phyloP scores from a whole-genome alignment of 2,888 invertebrate genomes.

The Acanthosepion esculentum region DNA sequence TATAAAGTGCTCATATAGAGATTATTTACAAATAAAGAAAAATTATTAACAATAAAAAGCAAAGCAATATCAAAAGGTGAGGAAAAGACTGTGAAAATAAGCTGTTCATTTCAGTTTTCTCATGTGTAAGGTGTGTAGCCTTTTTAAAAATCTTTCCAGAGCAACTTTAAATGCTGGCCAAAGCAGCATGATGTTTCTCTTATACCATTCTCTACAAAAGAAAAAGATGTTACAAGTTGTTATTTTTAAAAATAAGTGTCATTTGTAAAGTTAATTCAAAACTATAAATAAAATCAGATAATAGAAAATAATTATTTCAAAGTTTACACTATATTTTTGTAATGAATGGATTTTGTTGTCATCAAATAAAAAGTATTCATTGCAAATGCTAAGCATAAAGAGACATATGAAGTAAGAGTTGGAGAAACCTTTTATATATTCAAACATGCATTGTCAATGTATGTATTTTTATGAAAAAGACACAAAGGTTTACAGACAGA shows the following conservation, averaged over 20 bases:
- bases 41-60: background rate
- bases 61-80: background rate
- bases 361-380: too few relatives aligned
- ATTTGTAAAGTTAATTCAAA: too few relatives aligned
- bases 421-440: too few relatives aligned
- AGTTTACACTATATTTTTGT: background rate
- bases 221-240: conserved; percentile 25
- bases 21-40: background rate
- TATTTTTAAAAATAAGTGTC: background rate
- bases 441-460: too few relatives aligned
- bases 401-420: too few relatives aligned
- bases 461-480: too few relatives aligned
- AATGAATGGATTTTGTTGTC: background rate
- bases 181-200: conserved; percentile 82
- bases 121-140: background rate
- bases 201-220: conserved; percentile 83
- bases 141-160: conserved; percentile 51
- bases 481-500: too few relatives aligned
- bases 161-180: conserved; percentile 68
- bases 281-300: too few relatives aligned
- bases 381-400: too few relatives aligned
- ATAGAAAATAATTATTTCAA: background rate
- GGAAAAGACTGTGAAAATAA: background rate
- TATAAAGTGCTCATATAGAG: background rate
- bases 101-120: background rate